Evolutionary conservation across 1,140 invertebrate species (phyloP), one percentile per base, ranked within the genome.

Genomic region (Chironomus tepperi): DNA sequence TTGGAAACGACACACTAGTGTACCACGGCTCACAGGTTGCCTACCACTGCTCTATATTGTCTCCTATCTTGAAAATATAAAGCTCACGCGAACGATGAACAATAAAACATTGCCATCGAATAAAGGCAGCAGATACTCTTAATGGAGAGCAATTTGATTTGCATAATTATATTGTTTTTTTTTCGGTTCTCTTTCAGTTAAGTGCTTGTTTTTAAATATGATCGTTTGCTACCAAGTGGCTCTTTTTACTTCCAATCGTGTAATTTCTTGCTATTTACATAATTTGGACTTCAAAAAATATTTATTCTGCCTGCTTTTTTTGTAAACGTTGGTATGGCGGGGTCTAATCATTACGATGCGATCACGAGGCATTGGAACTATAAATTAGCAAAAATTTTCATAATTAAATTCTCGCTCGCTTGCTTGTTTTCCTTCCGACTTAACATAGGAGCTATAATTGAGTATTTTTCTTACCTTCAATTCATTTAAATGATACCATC

Each of bases 151-250:
- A 57, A 57, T 57, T 57, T 57, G 47, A 57, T 57, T 57, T 57
- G 47, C 47, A 57, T 57, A 57, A 57, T 57, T 57, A 57, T n/a
- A 57, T 57, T 57, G 47, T 57, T 57, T 57, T 57, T 57, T 57
- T 57, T 57, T 47, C 43, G 9, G 9, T 47, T 57, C 12, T 57
- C 47, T 12, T 57, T 57, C 43, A 7, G 43, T 47, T 57, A 57
- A 57, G 47, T 57, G 47, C 47, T 57, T 57, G 47, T 57, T 57
- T 57, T 57, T 57, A 57, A 57, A 57, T 57, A 57, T 57, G 47
- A 57, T 57, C 47, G 47, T 57, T 57, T n/a, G 10, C 47, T 57
- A 57, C 47, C 47, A 57, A 57, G 47, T 57, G 47, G 47, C 47
- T 57, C 47, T 57, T 12, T 57, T 57, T 12, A 57, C 47, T 57